These are phyloP conservation scores for Pampusana beccarii DNA, from an alignment of 2,113 vertebrate species.

Conservation along the genomic window DNA sequence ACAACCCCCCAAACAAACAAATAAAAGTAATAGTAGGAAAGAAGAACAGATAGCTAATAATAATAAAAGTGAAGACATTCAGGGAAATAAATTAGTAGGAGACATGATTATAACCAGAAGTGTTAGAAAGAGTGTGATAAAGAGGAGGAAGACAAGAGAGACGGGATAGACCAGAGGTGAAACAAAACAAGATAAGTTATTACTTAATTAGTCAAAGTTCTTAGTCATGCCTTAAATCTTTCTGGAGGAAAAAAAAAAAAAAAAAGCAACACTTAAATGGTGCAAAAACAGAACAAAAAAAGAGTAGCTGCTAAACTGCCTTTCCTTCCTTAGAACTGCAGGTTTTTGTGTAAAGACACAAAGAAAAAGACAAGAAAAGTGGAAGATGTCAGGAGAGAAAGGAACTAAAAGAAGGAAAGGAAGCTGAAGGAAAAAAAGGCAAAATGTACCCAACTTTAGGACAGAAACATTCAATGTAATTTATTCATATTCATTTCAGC, in stretches of 20 bases:
- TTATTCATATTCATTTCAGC: conserved; percentile 8
- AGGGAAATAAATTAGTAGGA: background rate
- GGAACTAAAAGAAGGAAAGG: background rate
- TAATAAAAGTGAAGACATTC: background rate
- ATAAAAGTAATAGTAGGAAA: background rate
- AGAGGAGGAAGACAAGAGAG: background rate
- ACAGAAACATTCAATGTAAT: background rate
- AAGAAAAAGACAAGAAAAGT: background rate
- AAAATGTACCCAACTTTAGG: background rate
- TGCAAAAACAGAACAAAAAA: background rate
- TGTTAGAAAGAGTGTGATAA: background rate
- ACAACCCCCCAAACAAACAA: background rate
- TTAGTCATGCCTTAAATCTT: background rate
- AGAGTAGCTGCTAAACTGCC: background rate
- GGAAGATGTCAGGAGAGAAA: background rate
- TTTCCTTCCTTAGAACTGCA: background rate
- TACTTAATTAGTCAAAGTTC: background rate
- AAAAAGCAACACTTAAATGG: background rate
- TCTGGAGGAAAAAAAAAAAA: background rate
- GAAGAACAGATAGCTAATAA: background rate
- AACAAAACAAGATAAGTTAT: background rate
- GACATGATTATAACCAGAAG: background rate
- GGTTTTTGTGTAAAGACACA: background rate
- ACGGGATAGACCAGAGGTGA: background rate
- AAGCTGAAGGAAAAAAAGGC: background rate